Evolutionary conservation across 1,140 invertebrate species (phyloP), one percentile per base, ranked within the genome.

Genomic region (Drosophila baimaii): DNA sequence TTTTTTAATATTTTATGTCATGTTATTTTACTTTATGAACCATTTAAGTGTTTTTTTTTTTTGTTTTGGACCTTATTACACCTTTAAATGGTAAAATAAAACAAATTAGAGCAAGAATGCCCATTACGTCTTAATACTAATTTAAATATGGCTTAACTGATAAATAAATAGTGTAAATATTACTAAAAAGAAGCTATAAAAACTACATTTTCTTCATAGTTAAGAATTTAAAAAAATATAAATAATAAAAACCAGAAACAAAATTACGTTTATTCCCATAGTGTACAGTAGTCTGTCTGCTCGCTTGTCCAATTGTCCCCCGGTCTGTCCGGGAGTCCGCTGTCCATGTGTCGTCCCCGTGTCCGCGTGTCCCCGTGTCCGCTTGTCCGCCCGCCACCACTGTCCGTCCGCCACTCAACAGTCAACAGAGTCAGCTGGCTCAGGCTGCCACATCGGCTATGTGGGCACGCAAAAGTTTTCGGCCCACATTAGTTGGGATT

Each of bases 401-500:
- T 65, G 31, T 54, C 41, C 52, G 31, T 54, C 41, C 52, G 79
- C 81, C 77, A 86, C 81, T 86, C 83, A 86, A 80, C 83, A 86
- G 83, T 86, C 83, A 86, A 86, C 84, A 86, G 64, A 86, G 79
- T 86, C 83, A 86, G 83, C 83, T 88, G 83, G 70, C 64, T 57
- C n/a, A 17, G 51, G 61, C 51, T 55, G 59, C 59, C 59, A 56
- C 61, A 57, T 39, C 43, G 71, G 54, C 65, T 37, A 81, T 79
- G 56, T 58, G 72, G 54, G 56, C 83, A 77, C 65, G 83, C 82
- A 88, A 86, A 86, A 86, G 62, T 86, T 86, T 86, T 89, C 58
- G 83, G 84, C 84, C 84, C 83, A 86, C 83, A 86, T 86, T 86
- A 86, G 83, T 86, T 86, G 83, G 83, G 66, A 88, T 88, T 88